Conservation (phyloP, 2,888 invertebrate genomes). For the Eupithecia abbreviata region DNA sequence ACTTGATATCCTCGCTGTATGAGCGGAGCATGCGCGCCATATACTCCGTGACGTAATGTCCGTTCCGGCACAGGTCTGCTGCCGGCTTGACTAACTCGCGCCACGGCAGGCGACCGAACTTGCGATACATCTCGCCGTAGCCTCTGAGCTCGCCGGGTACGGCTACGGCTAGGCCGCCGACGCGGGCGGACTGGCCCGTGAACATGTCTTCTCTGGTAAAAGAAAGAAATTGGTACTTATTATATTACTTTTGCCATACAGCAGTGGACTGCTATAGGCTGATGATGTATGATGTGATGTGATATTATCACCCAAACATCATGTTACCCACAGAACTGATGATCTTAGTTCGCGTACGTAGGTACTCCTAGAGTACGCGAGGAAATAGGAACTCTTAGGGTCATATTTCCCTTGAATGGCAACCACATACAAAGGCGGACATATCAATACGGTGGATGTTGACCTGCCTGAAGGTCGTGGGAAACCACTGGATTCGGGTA, state of each 20-base stretch:
- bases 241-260: too few relatives aligned
- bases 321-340: neutral
- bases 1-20: conserved; percentile 80
- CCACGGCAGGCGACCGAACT: conserved; percentile 92
- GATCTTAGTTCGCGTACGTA: too few relatives aligned
- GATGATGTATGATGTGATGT: too few relatives aligned
- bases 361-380: too few relatives aligned
- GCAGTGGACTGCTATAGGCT: too few relatives aligned
- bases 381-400: too few relatives aligned
- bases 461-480: neutral
- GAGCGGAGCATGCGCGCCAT: conserved; percentile 83
- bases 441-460: too few relatives aligned
- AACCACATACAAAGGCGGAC: too few relatives aligned
- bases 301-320: neutral
- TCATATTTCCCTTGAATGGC: too few relatives aligned
- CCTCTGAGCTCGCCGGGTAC: conserved; percentile 96
- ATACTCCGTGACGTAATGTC: conserved; percentile 88
- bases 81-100: conserved; percentile 89
- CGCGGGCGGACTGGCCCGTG: conserved; percentile 73
- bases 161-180: conserved; percentile 90
- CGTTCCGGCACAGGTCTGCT: conserved; percentile 89
- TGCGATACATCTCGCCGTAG: conserved; percentile 89
- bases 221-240: neutral
- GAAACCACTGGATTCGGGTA: neutral
- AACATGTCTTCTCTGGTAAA: conserved; percentile 88